phyloP scores from a whole-genome alignment of 2,888 invertebrate genomes.

The Tipula helvola region DNA sequence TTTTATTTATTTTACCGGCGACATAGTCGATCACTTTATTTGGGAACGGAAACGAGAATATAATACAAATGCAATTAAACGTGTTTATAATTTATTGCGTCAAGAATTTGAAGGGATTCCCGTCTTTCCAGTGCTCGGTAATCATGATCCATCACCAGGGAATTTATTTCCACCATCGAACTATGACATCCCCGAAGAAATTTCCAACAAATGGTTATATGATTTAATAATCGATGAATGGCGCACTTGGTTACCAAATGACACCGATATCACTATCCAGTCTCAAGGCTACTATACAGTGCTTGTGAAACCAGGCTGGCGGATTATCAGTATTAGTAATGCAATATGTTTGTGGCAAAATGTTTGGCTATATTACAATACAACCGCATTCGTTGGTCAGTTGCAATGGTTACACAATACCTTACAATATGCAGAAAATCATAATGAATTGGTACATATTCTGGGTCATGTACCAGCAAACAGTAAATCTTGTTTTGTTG shows the following conservation, averaged over 20 bases:
- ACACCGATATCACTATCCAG: conserved; percentile 42
- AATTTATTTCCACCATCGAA: conserved; percentile 53
- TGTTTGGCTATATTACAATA: conserved; percentile 57
- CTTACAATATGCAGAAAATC: conserved; percentile 57
- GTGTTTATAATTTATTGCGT: conserved; percentile 40
- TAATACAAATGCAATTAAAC: conserved; percentile 46
- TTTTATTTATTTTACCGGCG: conserved; percentile 72
- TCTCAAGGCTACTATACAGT: conserved; percentile 65
- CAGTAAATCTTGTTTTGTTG: conserved; percentile 42
- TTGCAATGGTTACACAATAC: conserved; percentile 69
- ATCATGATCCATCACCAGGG: conserved; percentile 73
- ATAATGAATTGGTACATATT: conserved; percentile 67
- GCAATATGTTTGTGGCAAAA: conserved; percentile 49
- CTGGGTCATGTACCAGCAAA: conserved; percentile 74
- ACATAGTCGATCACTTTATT: conserved; percentile 73
- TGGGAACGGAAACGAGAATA: conserved; percentile 65
- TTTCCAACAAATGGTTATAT: conserved; percentile 65
- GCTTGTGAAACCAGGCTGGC: conserved; percentile 52
- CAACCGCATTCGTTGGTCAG: conserved; percentile 58
- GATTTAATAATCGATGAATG: conserved; percentile 55
- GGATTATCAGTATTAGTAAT: conserved; percentile 67
- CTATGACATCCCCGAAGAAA: conserved; percentile 37
- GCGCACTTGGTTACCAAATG: conserved; percentile 51
- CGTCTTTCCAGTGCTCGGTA: conserved; percentile 61
- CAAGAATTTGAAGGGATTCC: conserved; percentile 46